Evolutionary conservation across 2,113 vertebrate species (phyloP).

Genomic region (Coracopsis vasa): DNA sequence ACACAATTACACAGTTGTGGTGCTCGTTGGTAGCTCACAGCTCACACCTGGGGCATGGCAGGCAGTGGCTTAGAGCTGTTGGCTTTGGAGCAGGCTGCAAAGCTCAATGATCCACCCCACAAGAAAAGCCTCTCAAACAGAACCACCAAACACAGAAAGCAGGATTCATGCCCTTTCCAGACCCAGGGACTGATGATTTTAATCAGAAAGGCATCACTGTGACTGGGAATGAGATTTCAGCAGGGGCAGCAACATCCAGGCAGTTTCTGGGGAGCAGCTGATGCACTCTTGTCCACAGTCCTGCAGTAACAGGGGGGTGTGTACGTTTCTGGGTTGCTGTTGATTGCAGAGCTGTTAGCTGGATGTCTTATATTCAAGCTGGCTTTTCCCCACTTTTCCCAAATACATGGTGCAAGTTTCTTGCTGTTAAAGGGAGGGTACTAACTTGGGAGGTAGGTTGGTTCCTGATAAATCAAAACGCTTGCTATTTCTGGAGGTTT

Average conservation of each 20-base stretch:
- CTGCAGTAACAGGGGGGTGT: neutral
- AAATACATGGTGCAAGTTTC: neutral
- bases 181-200: neutral
- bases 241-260: fast-evolving
- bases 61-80: neutral
- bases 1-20: fast-evolving
- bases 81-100: neutral
- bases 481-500: neutral
- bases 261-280: neutral
- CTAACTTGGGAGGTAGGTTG: neutral
- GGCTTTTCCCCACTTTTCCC: neutral
- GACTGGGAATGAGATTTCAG: neutral
- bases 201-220: neutral
- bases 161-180: neutral
- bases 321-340: neutral
- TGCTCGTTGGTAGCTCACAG: neutral
- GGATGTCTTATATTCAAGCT: neutral
- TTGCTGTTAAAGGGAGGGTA: neutral
- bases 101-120: fast-evolving
- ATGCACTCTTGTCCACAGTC: neutral
- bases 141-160: fast-evolving
- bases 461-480: neutral
- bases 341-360: neutral
- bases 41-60: neutral
- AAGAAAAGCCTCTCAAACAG: neutral